Base-by-base conservation (phyloP, 1,140 invertebrate species). In the Prorops nasuta region DNA sequence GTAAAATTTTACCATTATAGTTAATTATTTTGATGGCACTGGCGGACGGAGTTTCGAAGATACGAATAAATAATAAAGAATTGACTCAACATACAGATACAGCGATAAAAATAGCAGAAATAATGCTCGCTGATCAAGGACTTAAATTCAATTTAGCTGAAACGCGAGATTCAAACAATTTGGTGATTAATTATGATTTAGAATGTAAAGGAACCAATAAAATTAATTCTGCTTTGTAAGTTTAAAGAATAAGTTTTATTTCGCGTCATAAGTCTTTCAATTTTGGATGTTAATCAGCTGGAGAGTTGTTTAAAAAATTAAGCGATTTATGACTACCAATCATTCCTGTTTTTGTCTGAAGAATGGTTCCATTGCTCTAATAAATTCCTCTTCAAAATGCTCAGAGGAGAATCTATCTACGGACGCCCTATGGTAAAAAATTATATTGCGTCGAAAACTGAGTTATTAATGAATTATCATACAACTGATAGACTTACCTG, bases 1-100 rank as follows among this genome's bases (percentile, higher is more conserved):
- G 7, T 42, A 18, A 41, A 39, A 28, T 6, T 10, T 28, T 6
- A 6, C 24, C 47, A 63, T 69, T 72, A 64, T 80, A 94, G 83
- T 66, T 94, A 3, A 87, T 96, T 48, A 79, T 96, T 28, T 85
- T 90, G 36, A 96, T 96, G 92, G 86, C 89, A 4, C 65, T 96
- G 24, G 92, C 91, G 3, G 78, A 81, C 44, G 92, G 92, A 6
- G 76, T 67, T 47, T 93, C 91, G 0, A 67, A 62, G 36, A 74
- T 94, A 32, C 76, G 78, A 22, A 80, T 84, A 36, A 87, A 87
- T 2, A 75, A 82, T 2, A 64, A 90, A 3, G 87, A 88, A n/a
- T 66, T 92, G 16, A 77, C 73, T 24, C 63, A 45, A 28, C 94
- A 96, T 64, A 92, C 93, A 1, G 78, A 87, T 55, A 95, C 92